Evolutionary conservation across 2,888 invertebrate species (phyloP).

Genomic region (Stenchaetothrips biformis): DNA sequence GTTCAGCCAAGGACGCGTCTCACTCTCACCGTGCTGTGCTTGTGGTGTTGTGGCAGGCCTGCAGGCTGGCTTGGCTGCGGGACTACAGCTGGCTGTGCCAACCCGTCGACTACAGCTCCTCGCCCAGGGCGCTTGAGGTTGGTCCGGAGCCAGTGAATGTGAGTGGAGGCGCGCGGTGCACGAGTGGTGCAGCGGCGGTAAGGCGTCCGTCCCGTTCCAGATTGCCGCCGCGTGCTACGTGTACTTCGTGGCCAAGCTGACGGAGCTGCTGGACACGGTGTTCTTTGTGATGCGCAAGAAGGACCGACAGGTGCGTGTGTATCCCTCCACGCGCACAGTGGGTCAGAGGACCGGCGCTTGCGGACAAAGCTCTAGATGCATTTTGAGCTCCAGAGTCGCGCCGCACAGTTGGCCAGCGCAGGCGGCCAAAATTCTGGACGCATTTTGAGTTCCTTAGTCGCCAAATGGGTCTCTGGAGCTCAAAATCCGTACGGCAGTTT

Average conservation of each 20-base stretch:
- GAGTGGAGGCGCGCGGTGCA: not conserved
- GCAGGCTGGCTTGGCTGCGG: slow-evolving; percentile 41
- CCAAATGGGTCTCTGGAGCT: too few species aligned
- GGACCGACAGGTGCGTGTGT: slow-evolving; percentile 48
- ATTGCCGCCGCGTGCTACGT: slow-evolving; percentile 49
- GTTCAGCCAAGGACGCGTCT: too few species aligned
- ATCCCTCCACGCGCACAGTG: too few species aligned
- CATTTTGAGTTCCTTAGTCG: too few species aligned
- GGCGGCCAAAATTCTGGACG: too few species aligned
- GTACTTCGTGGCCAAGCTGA: slow-evolving; percentile 53
- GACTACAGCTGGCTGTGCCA: slow-evolving; percentile 43
- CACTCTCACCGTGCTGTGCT: not conserved
- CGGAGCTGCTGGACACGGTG: slow-evolving; percentile 53
- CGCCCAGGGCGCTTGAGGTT: slow-evolving; percentile 38
- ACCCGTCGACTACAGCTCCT: slow-evolving; percentile 41
- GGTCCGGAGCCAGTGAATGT: not conserved
- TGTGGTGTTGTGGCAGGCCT: slow-evolving; percentile 30
- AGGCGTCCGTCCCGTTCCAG: slow-evolving; percentile 28
- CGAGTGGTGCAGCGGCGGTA: not conserved
- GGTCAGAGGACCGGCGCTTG: too few species aligned
- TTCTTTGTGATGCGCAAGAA: slow-evolving; percentile 53
- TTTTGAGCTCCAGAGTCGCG: too few species aligned
- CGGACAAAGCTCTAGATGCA: too few species aligned
- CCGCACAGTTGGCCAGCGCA: too few species aligned
- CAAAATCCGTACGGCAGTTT: too few species aligned